These are phyloP conservation scores for Prionace glauca DNA, from an alignment of 2,797 vertebrate species.

Conservation along the genomic window DNA sequence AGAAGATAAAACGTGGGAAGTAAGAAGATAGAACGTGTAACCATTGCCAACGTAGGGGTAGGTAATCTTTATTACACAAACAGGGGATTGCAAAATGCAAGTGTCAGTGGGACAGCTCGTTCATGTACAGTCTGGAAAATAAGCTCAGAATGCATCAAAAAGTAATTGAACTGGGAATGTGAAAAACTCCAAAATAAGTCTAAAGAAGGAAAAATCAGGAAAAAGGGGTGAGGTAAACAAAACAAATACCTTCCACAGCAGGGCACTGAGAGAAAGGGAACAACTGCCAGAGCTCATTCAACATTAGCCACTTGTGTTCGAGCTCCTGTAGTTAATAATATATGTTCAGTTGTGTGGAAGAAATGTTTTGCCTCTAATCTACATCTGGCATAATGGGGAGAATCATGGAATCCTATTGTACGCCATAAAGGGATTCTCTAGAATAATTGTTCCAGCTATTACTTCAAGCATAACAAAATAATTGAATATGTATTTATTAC, in stretches of 20 bases:
- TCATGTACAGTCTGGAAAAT: neutral
- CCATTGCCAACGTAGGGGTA: neutral
- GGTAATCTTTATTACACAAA: neutral
- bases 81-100: neutral
- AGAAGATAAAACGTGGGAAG: neutral
- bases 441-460: neutral
- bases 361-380: conserved; percentile 52
- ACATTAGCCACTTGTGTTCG: conserved; percentile 48
- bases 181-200: neutral
- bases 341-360: conserved; percentile 48
- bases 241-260: conserved; percentile 60
- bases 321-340: conserved; percentile 41
- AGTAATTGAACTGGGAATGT: neutral
- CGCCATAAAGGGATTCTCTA: neutral
- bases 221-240: conserved; percentile 42
- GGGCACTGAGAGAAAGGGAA: conserved; percentile 59
- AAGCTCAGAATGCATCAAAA: neutral
- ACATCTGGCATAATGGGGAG: conserved; percentile 58
- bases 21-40: neutral
- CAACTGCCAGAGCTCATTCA: conserved; percentile 64
- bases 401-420: conserved; percentile 51
- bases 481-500: neutral
- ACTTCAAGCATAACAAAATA: neutral
- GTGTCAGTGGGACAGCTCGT: neutral
- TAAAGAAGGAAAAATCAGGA: neutral